These are phyloP conservation scores for Cynocephalus volans DNA, from an alignment of 2,113 vertebrate species.

Conservation along the genomic window DNA sequence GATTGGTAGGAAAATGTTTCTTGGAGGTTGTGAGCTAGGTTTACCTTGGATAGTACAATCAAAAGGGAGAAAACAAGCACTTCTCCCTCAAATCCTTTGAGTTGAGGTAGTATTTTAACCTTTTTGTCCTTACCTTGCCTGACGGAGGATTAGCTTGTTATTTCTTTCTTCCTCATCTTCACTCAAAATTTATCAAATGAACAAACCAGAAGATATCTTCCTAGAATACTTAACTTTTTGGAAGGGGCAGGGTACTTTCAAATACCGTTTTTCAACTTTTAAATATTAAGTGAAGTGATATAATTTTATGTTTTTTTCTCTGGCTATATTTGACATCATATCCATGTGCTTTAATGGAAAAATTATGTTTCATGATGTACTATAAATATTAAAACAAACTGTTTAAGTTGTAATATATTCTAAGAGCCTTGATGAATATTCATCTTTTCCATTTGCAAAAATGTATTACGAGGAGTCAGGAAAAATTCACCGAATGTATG, in stretches of 20 bases:
- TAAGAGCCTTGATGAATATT: constrained; percentile 82
- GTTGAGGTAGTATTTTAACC: neutral
- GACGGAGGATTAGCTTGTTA: neutral
- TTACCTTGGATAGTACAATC: neutral
- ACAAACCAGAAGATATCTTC: neutral
- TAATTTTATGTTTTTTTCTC: constrained; percentile 76
- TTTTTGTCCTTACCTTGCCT: neutral
- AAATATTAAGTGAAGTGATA: constrained; percentile 72
- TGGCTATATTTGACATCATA: constrained; percentile 71
- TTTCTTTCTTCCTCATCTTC: constrained; percentile 44
- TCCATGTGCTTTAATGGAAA: constrained; percentile 79
- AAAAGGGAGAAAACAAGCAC: neutral
- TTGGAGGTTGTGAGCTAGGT: neutral
- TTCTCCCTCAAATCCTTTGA: neutral
- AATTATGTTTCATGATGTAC: constrained; percentile 78
- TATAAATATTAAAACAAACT: constrained; percentile 83
- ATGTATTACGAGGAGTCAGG: constrained; percentile 73
- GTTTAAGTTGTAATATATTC: constrained; percentile 81
- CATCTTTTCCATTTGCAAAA: constrained; percentile 81
- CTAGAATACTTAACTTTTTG: constrained; percentile 29
- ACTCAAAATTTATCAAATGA: neutral
- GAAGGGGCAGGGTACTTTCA: neutral
- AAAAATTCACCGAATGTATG: constrained; percentile 78
- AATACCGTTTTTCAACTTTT: constrained; percentile 58
- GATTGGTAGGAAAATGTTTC: neutral